phyloP scores from a whole-genome alignment of 2,797 vertebrate genomes.

The Varecia variegata region DNA sequence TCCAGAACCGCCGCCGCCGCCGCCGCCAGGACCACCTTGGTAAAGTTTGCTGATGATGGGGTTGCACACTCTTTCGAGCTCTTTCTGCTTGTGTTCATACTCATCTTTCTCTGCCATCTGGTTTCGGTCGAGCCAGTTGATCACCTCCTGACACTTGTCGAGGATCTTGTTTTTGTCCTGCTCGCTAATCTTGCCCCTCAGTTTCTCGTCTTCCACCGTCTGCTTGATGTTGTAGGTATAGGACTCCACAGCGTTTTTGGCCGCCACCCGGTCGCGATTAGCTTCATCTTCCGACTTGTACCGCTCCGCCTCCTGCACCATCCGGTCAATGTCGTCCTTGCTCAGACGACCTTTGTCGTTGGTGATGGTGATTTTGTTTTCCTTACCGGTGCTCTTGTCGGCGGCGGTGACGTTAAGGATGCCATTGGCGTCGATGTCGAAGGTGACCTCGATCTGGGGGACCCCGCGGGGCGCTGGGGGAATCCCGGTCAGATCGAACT shows the following conservation, averaged over 20 bases:
- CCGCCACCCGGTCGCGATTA: slow-evolving; percentile 89
- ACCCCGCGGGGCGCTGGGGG: slow-evolving; percentile 92
- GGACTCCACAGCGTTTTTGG: slow-evolving; percentile 93
- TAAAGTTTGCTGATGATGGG: slow-evolving; percentile 88
- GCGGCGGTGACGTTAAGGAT: slow-evolving; percentile 93
- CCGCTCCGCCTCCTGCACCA: slow-evolving; percentile 94
- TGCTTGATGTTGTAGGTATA: slow-evolving; percentile 94
- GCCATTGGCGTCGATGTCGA: slow-evolving; percentile 93
- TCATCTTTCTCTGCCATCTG: slow-evolving; percentile 94
- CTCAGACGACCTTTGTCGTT: slow-evolving; percentile 95
- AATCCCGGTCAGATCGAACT: slow-evolving; percentile 93
- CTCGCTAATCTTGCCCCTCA: slow-evolving; percentile 93
- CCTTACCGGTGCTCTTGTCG: slow-evolving; percentile 95
- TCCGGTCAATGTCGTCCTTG: slow-evolving; percentile 94
- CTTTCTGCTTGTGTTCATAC: slow-evolving; percentile 93
- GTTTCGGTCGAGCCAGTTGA: slow-evolving; percentile 93
- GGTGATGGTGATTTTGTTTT: slow-evolving; percentile 96
- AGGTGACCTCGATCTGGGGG: slow-evolving; percentile 94
- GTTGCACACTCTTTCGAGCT: slow-evolving; percentile 93
- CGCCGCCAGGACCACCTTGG: slow-evolving; percentile 84
- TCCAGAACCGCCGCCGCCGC: slow-evolving; percentile 73
- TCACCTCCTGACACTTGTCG: slow-evolving; percentile 92
- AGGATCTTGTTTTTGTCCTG: slow-evolving; percentile 91
- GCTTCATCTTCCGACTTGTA: slow-evolving; percentile 93
- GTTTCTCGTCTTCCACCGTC: slow-evolving; percentile 91